Percentiles rank a stretch among this genome's conserved stretches.
Conservation (phyloP, 2,113 vertebrate genomes). For the Silurus glanis region DNA sequence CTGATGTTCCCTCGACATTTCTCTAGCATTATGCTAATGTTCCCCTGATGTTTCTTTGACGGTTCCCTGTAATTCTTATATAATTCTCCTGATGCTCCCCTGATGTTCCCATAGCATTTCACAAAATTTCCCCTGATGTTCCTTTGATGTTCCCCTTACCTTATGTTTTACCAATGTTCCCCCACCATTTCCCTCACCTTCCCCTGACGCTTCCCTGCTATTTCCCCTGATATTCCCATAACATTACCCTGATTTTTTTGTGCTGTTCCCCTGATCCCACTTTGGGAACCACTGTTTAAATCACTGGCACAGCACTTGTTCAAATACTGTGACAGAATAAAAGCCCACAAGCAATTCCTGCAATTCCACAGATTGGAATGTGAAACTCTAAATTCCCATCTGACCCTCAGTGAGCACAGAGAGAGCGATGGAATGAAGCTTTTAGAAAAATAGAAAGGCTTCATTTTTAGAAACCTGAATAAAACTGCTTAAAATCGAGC, state of each 20-base stretch:
- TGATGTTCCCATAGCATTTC: too few species aligned
- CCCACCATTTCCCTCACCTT: neutral
- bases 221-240: neutral
- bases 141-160: neutral
- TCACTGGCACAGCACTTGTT: neutral
- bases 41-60: too few species aligned
- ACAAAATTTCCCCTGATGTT: neutral
- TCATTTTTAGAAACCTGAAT: neutral
- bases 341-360: neutral
- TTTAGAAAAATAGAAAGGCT: slow-evolving; percentile 8
- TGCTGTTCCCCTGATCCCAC: neutral
- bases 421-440: neutral
- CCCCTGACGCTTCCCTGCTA: neutral
- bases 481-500: slow-evolving; percentile 31
- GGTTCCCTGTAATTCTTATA: too few species aligned
- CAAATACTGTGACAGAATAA: neutral
- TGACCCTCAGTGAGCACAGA: neutral
- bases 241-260: neutral
- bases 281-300: neutral
- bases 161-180: neutral
- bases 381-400: neutral
- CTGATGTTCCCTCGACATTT: too few species aligned
- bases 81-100: too few species aligned
- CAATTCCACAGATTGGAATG: neutral
- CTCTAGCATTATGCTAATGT: too few species aligned